Conservation (phyloP, 2,888 invertebrate species). For the Heliconius erato region DNA sequence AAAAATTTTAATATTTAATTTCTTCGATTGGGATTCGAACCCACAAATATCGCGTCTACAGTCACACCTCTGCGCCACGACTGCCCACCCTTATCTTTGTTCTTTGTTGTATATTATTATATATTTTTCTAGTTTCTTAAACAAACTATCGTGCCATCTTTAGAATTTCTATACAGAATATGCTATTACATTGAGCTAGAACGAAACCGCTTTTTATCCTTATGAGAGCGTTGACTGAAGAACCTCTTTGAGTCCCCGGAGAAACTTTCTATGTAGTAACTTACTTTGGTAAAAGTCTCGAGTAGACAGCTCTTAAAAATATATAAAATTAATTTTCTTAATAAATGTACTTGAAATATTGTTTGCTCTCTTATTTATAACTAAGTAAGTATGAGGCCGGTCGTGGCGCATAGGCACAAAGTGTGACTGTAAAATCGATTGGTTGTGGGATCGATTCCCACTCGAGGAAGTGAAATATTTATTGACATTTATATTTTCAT, state of each 20-base stretch:
- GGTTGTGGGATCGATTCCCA: too few relatives aligned
- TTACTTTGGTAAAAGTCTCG: constrained; percentile 7
- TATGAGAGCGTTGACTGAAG: constrained; percentile 39
- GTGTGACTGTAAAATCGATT: too few relatives aligned
- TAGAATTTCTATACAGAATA: constrained; percentile 18
- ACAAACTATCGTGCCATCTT: not conserved
- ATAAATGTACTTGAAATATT: not conserved
- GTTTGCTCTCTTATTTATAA: not conserved
- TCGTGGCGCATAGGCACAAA: too few relatives aligned
- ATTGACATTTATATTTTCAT: too few relatives aligned
- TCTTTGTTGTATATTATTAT: not conserved
- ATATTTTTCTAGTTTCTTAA: not conserved
- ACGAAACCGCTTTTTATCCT: constrained; percentile 35
- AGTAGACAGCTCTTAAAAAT: not conserved
- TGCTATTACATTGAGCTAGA: not conserved
- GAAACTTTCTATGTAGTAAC: not conserved
- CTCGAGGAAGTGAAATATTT: too few relatives aligned
- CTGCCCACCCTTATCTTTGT: too few relatives aligned
- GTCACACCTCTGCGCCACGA: too few relatives aligned
- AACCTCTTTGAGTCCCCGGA: constrained; percentile 26
- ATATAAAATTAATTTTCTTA: not conserved
- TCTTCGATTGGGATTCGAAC: too few relatives aligned
- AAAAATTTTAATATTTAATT: too few relatives aligned
- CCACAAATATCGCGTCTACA: too few relatives aligned
- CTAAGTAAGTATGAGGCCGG: not conserved